A percentile compares a stretch with the other conserved stretches of the same genome.
Evolutionary conservation across 2,113 vertebrate species (phyloP).

Genomic region (Oncorhynchus gorbuscha): DNA sequence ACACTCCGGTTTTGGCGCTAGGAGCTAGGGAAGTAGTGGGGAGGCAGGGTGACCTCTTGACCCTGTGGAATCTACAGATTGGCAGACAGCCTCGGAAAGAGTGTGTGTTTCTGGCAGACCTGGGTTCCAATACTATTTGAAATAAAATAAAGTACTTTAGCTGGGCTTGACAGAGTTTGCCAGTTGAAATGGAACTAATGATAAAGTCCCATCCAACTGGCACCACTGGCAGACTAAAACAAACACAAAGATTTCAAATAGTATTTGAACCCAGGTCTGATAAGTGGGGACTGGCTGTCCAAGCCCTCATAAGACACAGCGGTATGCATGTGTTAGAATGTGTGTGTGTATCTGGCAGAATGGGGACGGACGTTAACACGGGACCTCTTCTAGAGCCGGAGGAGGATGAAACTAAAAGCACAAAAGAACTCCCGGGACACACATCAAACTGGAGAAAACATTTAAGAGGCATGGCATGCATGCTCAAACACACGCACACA

Average conservation of each 20-base stretch:
- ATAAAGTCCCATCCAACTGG: too few species aligned
- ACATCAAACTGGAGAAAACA: background rate
- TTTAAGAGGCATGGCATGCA: background rate
- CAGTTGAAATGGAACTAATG: too few species aligned
- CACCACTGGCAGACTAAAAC: too few species aligned
- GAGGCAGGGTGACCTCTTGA: constrained; percentile 40
- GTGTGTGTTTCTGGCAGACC: constrained; percentile 37
- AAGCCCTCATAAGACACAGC: background rate
- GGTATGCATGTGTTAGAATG: background rate
- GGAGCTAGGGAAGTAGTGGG: constrained; percentile 30
- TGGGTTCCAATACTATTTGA: too few species aligned
- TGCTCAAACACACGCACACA: background rate
- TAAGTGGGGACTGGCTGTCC: constrained; percentile 19
- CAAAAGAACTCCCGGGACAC: too few species aligned
- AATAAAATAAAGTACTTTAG: too few species aligned
- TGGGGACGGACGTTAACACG: background rate
- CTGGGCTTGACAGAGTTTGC: too few species aligned
- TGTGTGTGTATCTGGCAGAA: background rate
- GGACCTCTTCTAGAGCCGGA: constrained; percentile 35
- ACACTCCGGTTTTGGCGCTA: constrained; percentile 21
- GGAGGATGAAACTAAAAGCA: background rate
- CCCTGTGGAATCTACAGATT: constrained; percentile 52
- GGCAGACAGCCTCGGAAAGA: constrained; percentile 42
- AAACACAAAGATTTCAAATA: too few species aligned
- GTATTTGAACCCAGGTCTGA: too few species aligned